Conservation (phyloP, 2,797 vertebrate species). For the Rousettus madagascariensis region DNA sequence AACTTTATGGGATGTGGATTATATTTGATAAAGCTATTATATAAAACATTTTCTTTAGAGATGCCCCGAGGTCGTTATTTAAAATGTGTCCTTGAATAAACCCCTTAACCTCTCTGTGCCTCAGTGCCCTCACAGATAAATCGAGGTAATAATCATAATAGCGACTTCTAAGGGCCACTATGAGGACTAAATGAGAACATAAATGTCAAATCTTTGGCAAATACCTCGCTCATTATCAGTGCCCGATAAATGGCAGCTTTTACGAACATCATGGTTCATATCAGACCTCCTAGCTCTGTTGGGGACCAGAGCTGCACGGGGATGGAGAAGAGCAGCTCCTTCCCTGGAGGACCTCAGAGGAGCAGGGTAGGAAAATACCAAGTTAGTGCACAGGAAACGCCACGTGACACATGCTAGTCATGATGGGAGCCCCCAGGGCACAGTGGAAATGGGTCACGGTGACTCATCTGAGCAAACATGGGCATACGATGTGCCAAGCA, state of each 20-base stretch:
- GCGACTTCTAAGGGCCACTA: background rate
- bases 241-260: background rate
- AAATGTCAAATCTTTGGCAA: background rate
- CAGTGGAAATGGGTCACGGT: rapidly evolving
- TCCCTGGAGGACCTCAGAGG: background rate
- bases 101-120: background rate
- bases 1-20: background rate
- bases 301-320: background rate
- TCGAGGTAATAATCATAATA: background rate
- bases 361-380: background rate
- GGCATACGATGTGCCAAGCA: background rate
- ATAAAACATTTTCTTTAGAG: background rate
- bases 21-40: background rate
- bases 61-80: background rate
- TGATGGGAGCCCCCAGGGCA: background rate
- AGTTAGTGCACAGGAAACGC: background rate
- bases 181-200: background rate
- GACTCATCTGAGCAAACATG: background rate
- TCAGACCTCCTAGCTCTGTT: background rate
- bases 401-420: rapidly evolving
- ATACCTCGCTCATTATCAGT: background rate
- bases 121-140: background rate
- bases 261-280: background rate
- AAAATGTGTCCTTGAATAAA: background rate
- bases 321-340: background rate